Base-by-base conservation (phyloP, 2,888 invertebrate genomes). In the Epirrhoe alternata region DNA sequence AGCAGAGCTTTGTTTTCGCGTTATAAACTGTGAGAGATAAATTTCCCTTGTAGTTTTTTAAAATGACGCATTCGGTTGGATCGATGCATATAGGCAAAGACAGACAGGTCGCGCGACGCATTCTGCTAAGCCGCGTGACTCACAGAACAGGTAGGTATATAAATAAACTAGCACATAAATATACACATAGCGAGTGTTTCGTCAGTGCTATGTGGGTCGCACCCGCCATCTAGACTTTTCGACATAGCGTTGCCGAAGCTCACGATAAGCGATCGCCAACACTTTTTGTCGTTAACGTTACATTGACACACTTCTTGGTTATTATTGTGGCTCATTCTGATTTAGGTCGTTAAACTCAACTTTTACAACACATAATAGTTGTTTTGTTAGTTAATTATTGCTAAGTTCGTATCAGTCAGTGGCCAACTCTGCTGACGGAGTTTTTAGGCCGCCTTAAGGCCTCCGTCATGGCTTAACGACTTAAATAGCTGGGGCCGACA, bases 121-220 rank as follows among this genome's bases (percentile, higher is more conserved):
- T 71, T 64, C 57, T 67, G 60, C 47, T 72, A 50, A 59, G 58
- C 45, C 54, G 50, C 50, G 64, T 82, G 79, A 83, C 72, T 80
- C 79, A 82, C 65, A 75, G 62, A 74, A 70, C 72, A 59, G 69
- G 67, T 74, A 59, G 69, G 67, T 74, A 75, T 73, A 75, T 74
- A 78, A 77, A 76, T 74, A 79, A 79, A 66, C 71, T 76, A 70
- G 74, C 67, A 76, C 76, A 77, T 75, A 77, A 74, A 79, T 75
- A 79, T 76, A 78, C 77, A 78, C 77, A 83, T 77, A 79, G 76
- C 68, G 74, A 77, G 77, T 80, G 81, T 87, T 87, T 87, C 86
- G 83, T 84, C 83, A 87, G 79, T 70, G 77, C 77, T 75, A 87
- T 86, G 87, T 89, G 78, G 88, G 88, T 86, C 83, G 76, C 80